These are phyloP conservation scores for Peromyscus eremicus DNA, from an alignment of 2,797 vertebrate species.

Conservation along the genomic window DNA sequence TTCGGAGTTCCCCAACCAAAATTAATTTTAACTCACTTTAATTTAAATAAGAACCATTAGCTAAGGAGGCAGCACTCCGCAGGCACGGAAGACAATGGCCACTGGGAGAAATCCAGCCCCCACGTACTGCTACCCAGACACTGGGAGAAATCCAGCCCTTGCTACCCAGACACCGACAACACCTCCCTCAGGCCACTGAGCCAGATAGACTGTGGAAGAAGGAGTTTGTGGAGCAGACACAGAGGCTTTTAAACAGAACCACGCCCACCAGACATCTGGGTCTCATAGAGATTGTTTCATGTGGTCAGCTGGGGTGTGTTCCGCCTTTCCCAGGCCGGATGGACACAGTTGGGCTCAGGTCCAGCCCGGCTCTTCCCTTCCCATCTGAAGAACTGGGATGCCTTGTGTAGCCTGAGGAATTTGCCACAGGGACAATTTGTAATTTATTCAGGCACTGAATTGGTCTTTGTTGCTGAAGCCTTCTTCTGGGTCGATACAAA, in stretches of 20 bases:
- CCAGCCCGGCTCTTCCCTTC: not conserved
- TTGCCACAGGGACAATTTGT: conserved; percentile 58
- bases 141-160: not conserved
- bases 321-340: not conserved
- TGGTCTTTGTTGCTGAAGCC: conserved; percentile 45
- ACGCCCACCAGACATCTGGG: conserved; percentile 27
- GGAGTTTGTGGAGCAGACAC: not conserved
- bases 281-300: conserved; percentile 20
- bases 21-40: conserved; percentile 67
- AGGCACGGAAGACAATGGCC: not conserved
- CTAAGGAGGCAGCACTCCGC: not conserved
- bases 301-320: not conserved
- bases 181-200: not conserved
- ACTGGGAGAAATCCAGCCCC: not conserved
- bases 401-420: conserved; percentile 53
- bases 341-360: not conserved
- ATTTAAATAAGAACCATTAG: conserved; percentile 68
- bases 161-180: not conserved
- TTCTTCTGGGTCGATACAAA: conserved; percentile 58
- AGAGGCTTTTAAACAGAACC: not conserved
- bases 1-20: conserved; percentile 66
- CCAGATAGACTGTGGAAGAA: not conserved
- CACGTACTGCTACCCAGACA: not conserved
- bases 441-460: conserved; percentile 75
- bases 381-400: not conserved